Evolutionary conservation across 2,888 invertebrate genomes (phyloP).

Genomic region (Reticulitermes lucifugus): DNA sequence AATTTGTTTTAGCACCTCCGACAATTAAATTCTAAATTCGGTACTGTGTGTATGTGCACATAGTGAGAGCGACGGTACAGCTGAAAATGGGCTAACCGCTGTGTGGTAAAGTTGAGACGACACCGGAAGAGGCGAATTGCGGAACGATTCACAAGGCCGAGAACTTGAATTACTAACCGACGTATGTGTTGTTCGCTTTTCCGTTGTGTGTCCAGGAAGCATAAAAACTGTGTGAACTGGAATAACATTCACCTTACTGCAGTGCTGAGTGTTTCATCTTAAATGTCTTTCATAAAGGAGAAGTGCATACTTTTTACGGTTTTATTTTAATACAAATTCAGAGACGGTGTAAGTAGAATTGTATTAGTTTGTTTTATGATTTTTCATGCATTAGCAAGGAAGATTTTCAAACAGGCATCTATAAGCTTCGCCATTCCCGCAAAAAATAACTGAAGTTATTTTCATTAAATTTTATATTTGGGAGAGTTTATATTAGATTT

Average conservation of each 20-base stretch:
- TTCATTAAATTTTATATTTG: too few species aligned
- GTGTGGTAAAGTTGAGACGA: neutral
- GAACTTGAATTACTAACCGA: neutral
- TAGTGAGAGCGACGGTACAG: neutral
- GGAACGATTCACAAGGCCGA: constrained; percentile 18
- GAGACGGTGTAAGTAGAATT: too few species aligned
- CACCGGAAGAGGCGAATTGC: neutral
- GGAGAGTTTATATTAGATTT: too few species aligned
- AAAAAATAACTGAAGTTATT: too few species aligned
- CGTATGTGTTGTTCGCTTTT: neutral
- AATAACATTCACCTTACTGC: neutral
- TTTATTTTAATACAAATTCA: too few species aligned
- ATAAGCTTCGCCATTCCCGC: too few species aligned
- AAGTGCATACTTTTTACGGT: neutral
- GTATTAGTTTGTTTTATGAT: too few species aligned
- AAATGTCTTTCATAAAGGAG: too few species aligned
- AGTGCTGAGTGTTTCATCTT: neutral
- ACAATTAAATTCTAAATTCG: too few species aligned
- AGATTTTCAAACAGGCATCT: too few species aligned
- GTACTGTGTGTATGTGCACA: neutral
- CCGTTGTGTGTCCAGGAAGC: neutral
- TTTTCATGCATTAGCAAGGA: too few species aligned
- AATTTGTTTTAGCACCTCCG: too few species aligned
- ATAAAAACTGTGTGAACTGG: neutral
- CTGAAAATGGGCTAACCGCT: neutral